These are phyloP conservation scores for Macquaria australasica DNA, from an alignment of 2,113 vertebrate genomes.

Conservation along the genomic window DNA sequence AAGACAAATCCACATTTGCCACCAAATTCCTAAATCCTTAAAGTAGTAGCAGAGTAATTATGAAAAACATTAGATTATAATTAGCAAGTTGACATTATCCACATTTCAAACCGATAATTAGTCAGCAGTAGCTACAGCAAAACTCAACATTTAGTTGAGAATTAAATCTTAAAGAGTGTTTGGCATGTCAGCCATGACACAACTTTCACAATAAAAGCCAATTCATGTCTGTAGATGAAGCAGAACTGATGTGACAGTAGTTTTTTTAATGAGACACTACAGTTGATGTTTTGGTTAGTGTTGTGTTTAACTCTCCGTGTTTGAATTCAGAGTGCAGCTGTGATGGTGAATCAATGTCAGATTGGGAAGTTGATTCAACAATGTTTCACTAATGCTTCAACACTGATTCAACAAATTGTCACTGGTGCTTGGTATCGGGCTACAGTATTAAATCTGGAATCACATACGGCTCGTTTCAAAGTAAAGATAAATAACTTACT, in stretches of 20 bases:
- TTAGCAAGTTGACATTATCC: neutral
- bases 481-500: neutral
- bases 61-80: neutral
- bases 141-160: neutral
- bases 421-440: neutral
- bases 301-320: neutral
- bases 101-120: neutral
- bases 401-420: neutral
- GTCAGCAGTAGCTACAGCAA: neutral
- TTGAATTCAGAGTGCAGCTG: neutral
- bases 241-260: neutral
- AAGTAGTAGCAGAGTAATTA: neutral
- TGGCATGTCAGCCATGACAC: neutral
- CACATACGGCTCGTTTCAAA: neutral
- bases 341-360: slow-evolving; percentile 15
- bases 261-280: neutral
- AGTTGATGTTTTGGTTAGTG: neutral
- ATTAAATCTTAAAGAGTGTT: neutral
- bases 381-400: slow-evolving; percentile 18
- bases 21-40: neutral
- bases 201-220: neutral
- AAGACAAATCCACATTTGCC: neutral
- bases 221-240: neutral
- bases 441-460: neutral
- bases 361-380: slow-evolving; percentile 8